Evolutionary conservation across 2,113 vertebrate species (phyloP).

Genomic region (Chaenocephalus aceratus): DNA sequence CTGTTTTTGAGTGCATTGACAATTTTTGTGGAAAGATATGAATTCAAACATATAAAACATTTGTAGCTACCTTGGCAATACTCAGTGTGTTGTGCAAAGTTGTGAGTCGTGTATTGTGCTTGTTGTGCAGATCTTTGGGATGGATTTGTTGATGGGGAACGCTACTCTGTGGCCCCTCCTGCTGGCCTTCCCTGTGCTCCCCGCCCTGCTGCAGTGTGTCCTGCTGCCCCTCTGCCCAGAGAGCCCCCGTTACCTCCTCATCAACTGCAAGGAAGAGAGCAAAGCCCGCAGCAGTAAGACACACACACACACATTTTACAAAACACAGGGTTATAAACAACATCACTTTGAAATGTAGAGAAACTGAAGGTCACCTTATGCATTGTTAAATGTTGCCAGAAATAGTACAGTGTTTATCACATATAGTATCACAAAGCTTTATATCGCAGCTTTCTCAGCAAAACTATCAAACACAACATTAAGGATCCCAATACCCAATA

Average conservation of each 20-base stretch:
- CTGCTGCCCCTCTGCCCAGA: slow-evolving; percentile 94
- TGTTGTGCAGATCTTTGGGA: slow-evolving; percentile 89
- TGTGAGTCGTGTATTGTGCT: slow-evolving; percentile 11
- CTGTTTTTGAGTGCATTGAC: too few relatives aligned
- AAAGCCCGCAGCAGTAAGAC: slow-evolving; percentile 92
- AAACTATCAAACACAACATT: too few relatives aligned
- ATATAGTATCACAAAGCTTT: too few relatives aligned
- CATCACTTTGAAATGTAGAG: too few relatives aligned
- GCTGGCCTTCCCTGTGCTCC: slow-evolving; percentile 90
- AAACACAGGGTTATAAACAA: neutral
- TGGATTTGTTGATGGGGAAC: slow-evolving; percentile 92
- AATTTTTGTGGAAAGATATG: too few relatives aligned
- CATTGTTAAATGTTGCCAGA: too few relatives aligned
- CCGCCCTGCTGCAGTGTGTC: slow-evolving; percentile 89
- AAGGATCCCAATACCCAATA: too few relatives aligned
- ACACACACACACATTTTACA: neutral
- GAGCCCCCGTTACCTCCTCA: slow-evolving; percentile 96
- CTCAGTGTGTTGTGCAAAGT: neutral
- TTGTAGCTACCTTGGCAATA: neutral
- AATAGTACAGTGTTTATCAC: too few relatives aligned
- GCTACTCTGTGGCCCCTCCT: slow-evolving; percentile 90
- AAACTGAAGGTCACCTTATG: too few relatives aligned
- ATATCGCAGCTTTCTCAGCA: too few relatives aligned
- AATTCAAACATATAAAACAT: neutral
- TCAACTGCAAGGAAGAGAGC: slow-evolving; percentile 95